Conservation (phyloP, 2,797 vertebrate genomes). For the Gymnothorax reevesii region DNA sequence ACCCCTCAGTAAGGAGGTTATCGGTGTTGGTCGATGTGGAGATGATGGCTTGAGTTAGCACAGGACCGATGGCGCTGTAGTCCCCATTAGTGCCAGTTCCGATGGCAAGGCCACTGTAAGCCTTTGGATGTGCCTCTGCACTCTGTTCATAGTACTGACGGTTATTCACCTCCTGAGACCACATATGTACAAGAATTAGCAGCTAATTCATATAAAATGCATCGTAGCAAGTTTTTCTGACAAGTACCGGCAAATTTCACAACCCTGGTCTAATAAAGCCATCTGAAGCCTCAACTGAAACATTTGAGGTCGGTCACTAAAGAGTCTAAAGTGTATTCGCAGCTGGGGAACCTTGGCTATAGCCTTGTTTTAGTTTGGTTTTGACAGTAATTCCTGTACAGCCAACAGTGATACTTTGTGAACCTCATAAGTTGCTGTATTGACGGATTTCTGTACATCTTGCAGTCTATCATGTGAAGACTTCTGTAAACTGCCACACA, state of each 20-base stretch:
- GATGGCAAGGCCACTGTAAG: slow-evolving; percentile 54
- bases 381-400: neutral
- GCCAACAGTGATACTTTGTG: neutral
- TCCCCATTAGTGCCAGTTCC: slow-evolving; percentile 44
- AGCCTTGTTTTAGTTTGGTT: neutral
- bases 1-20: slow-evolving; percentile 46
- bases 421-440: no score
- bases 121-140: slow-evolving; percentile 55
- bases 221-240: neutral
- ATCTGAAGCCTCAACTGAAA: neutral
- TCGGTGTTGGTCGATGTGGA: slow-evolving; percentile 41
- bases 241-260: neutral
- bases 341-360: neutral
- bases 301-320: neutral
- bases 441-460: neutral
- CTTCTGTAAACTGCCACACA: no score
- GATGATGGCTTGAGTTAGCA: slow-evolving; percentile 49
- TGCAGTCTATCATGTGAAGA: neutral
- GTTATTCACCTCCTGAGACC: slow-evolving; percentile 58
- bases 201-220: neutral
- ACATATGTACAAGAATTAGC: neutral
- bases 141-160: slow-evolving; percentile 60
- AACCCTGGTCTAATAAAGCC: neutral
- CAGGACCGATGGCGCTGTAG: slow-evolving; percentile 41
- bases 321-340: neutral